phyloP scores from a whole-genome alignment of 2,797 vertebrate genomes.

The Distichodus sexfasciatus region DNA sequence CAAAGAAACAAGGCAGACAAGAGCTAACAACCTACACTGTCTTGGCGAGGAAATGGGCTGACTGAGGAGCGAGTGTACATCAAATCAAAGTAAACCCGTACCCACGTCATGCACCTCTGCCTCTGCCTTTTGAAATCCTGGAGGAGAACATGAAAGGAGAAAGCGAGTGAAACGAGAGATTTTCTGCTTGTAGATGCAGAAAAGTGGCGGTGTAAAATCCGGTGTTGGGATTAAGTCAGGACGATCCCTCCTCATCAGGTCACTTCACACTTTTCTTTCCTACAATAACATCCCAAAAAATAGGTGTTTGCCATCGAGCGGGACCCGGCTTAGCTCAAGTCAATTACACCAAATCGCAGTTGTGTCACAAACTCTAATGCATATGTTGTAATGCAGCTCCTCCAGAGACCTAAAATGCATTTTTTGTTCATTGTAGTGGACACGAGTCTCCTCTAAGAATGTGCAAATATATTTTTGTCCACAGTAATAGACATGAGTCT shows the following conservation, averaged over 20 bases:
- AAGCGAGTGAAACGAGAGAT: not conserved
- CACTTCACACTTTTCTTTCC: not conserved
- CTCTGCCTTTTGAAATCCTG: not conserved
- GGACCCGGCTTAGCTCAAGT: not conserved
- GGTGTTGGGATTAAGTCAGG: not conserved
- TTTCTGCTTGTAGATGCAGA: not conserved
- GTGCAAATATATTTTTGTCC: no score
- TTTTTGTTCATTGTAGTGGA: no score
- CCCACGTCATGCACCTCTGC: not conserved
- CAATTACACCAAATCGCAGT: not conserved
- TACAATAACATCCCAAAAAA: conserved; percentile 11
- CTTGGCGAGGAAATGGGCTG: no score
- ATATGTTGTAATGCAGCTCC: not conserved
- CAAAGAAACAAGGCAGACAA: no score
- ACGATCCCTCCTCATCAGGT: not conserved
- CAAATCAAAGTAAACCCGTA: no score
- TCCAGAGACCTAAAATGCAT: no score
- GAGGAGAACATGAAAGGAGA: not conserved
- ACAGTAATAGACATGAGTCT: no score
- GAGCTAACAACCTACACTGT: no score
- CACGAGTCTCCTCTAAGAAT: no score
- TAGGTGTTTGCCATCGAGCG: not conserved
- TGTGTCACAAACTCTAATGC: not conserved
- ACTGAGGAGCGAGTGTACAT: not conserved
- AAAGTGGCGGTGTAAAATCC: not conserved